Evolutionary conservation across 2,113 vertebrate genomes (phyloP).

Genomic region (Neogale vison): DNA sequence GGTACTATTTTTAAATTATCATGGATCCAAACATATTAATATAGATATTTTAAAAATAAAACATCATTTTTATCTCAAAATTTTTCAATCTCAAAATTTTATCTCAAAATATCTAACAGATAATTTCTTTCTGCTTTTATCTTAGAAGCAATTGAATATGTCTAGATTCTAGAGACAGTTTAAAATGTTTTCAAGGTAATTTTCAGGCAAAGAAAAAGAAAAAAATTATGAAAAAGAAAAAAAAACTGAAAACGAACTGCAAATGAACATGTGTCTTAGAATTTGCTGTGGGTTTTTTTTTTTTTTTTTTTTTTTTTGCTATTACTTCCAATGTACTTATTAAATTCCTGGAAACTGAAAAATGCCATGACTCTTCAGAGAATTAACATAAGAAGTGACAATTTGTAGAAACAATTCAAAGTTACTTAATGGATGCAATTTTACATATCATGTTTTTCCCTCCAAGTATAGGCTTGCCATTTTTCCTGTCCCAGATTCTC

Average conservation of each 20-base stretch:
- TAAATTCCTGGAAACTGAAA: slow-evolving; percentile 38
- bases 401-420: slow-evolving; percentile 13
- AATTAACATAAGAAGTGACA: slow-evolving; percentile 8
- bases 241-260: slow-evolving; percentile 43
- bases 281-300: slow-evolving; percentile 52
- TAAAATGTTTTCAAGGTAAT: slow-evolving; percentile 55
- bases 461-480: neutral
- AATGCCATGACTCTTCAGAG: neutral
- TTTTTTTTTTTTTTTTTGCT: slow-evolving; percentile 64
- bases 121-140: neutral
- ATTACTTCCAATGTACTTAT: slow-evolving; percentile 42
- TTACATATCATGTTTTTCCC: neutral
- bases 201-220: neutral
- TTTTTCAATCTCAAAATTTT: neutral
- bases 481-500: neutral
- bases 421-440: neutral
- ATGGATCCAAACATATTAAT: neutral
- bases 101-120: neutral
- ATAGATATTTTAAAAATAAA: slow-evolving; percentile 60
- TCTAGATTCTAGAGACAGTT: slow-evolving; percentile 67
- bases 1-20: neutral
- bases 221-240: neutral
- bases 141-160: slow-evolving; percentile 58
- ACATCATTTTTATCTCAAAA: slow-evolving; percentile 59
- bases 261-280: neutral